Conservation (phyloP, 2,797 vertebrate genomes). For the Australoheros facetus region DNA sequence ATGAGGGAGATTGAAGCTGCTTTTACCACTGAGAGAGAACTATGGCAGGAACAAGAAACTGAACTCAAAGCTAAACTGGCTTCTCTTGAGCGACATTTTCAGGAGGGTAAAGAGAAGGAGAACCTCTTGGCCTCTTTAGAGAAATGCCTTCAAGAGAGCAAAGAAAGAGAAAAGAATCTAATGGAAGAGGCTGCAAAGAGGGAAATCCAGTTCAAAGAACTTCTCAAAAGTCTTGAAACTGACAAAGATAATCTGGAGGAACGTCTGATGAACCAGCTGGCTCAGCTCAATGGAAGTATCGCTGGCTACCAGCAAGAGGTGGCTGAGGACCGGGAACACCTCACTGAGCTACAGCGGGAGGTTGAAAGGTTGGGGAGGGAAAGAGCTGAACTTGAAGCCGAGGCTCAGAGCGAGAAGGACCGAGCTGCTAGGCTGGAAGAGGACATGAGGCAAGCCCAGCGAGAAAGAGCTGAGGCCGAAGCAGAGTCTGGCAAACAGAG, state of each 20-base stretch:
- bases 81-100: constrained; percentile 80
- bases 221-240: constrained; percentile 80
- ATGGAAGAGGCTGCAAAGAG: constrained; percentile 72
- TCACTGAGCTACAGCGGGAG: constrained; percentile 72
- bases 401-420: constrained; percentile 73
- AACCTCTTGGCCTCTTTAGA: constrained; percentile 64
- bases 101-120: constrained; percentile 71
- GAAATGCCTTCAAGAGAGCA: constrained; percentile 73
- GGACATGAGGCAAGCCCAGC: constrained; percentile 87
- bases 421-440: constrained; percentile 85
- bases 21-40: constrained; percentile 53
- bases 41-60: constrained; percentile 45
- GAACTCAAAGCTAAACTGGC: constrained; percentile 62
- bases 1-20: constrained; percentile 61
- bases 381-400: constrained; percentile 78
- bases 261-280: constrained; percentile 96
- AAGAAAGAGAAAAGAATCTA: constrained; percentile 75
- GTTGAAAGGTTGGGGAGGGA: constrained; percentile 74
- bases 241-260: constrained; percentile 98
- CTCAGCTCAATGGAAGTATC: constrained; percentile 97
- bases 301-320: constrained; percentile 95
- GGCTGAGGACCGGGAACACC: constrained; percentile 81
- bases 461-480: constrained; percentile 82
- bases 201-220: constrained; percentile 80
- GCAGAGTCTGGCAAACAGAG: constrained; percentile 84